Percentiles rank a stretch among this genome's conserved stretches.
These are phyloP conservation scores for Falco punctatus DNA, from an alignment of 2,113 vertebrate species.

Conservation along the genomic window DNA sequence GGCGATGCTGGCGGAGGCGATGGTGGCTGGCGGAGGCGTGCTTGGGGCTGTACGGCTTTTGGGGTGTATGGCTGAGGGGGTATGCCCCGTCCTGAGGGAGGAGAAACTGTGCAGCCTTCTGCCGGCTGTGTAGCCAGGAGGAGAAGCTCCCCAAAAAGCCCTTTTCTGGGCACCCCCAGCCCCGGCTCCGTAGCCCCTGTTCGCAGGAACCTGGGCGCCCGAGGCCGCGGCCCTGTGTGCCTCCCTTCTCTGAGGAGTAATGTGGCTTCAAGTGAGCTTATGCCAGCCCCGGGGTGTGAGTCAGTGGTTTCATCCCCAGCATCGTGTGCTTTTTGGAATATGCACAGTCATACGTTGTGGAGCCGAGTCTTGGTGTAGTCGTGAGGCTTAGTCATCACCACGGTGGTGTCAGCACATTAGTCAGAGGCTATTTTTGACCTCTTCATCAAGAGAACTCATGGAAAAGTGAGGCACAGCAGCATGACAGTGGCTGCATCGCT, in stretches of 20 bases:
- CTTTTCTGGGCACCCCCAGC: neutral
- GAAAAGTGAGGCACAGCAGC: neutral
- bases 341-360: neutral
- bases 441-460: fast-evolving
- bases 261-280: fast-evolving
- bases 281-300: fast-evolving
- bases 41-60: too few relatives aligned
- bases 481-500: fast-evolving
- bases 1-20: neutral
- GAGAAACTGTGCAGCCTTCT: neutral
- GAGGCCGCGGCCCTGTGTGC: fast-evolving
- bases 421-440: fast-evolving
- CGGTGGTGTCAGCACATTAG: fast-evolving
- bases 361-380: fast-evolving
- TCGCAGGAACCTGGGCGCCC: neutral
- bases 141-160: too few relatives aligned
- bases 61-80: neutral
- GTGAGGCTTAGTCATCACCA: neutral
- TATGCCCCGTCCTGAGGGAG: fast-evolving
- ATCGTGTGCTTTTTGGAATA: fast-evolving
- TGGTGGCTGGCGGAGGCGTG: neutral
- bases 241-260: neutral
- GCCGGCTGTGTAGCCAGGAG: too few relatives aligned
- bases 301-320: neutral
- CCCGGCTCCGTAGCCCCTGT: fast-evolving